phyloP scores from a whole-genome alignment of 2,888 invertebrate species.

The Hydrotaea diabolus region DNA sequence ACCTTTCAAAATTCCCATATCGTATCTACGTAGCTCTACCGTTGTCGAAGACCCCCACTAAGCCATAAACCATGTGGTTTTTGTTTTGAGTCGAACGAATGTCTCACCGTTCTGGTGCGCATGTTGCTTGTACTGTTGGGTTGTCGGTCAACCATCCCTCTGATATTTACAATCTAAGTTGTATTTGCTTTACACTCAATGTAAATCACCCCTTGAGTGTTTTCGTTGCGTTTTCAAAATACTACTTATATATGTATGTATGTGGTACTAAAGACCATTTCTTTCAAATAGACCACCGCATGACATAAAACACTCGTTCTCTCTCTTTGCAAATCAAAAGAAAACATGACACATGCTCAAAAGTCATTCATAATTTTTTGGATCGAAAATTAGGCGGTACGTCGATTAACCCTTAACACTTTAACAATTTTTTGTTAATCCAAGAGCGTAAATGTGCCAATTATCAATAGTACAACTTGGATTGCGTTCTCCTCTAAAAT shows the following conservation, averaged over 20 bases:
- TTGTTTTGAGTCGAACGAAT: conserved; percentile 12
- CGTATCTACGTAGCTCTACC: too few relatives aligned
- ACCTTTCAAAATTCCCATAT: conserved; percentile 45
- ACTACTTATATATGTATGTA: neutral
- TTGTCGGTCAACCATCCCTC: neutral
- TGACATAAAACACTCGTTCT: conserved; percentile 13
- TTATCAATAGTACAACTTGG: too few relatives aligned
- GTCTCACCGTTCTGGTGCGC: neutral
- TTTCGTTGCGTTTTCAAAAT: neutral
- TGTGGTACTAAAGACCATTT: neutral
- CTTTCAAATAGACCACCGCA: neutral
- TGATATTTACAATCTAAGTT: neutral
- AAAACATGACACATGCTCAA: neutral
- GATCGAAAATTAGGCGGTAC: neutral
- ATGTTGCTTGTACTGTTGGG: too few relatives aligned
- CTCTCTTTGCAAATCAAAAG: neutral
- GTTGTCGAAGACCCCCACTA: neutral
- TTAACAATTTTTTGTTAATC: too few relatives aligned
- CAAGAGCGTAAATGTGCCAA: too few relatives aligned
- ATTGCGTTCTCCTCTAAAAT: too few relatives aligned
- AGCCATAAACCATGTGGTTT: conserved; percentile 13
- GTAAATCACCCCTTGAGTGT: conserved; percentile 31
- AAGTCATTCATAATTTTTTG: conserved; percentile 26
- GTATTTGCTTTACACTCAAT: conserved; percentile 4
- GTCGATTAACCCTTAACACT: neutral